Evolutionary conservation across 2,113 vertebrate species (phyloP).

Genomic region (Reinhardtius hippoglossoides): DNA sequence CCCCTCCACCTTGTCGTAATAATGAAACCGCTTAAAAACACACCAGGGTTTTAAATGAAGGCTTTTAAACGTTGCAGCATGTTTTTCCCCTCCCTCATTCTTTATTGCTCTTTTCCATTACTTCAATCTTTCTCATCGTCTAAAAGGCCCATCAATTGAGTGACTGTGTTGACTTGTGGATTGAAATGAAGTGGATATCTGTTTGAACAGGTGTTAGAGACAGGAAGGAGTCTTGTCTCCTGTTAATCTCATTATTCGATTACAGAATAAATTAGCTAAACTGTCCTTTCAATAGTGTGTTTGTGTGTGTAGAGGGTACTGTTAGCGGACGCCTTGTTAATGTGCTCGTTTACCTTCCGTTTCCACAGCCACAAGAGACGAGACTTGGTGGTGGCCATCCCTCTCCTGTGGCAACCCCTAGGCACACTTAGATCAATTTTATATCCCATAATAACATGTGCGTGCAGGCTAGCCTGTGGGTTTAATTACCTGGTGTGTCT

Average conservation of each 20-base stretch:
- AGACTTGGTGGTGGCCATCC: conserved; percentile 42
- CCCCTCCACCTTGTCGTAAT: conserved; percentile 66
- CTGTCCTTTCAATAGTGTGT: conserved; percentile 24
- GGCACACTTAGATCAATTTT: conserved; percentile 57
- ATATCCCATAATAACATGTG: conserved; percentile 67
- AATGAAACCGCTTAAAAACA: conserved; percentile 80
- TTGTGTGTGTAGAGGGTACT: conserved; percentile 5
- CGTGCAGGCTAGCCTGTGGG: conserved; percentile 43
- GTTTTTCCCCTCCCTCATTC: conserved; percentile 21
- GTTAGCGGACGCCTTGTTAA: conserved; percentile 31
- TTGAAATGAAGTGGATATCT: conserved; percentile 48
- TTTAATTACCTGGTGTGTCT: conserved; percentile 75
- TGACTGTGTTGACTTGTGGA: conserved; percentile 33
- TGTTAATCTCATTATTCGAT: conserved; percentile 39
- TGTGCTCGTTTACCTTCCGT: conserved; percentile 39
- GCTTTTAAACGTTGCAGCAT: conserved; percentile 60
- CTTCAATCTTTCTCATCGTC: conserved; percentile 14
- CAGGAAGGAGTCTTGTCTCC: conserved; percentile 8
- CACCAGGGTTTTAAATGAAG: conserved; percentile 74
- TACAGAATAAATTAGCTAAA: conserved; percentile 51
- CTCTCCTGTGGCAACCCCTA: conserved; percentile 65
- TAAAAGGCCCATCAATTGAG: conserved; percentile 55
- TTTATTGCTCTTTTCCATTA: conserved; percentile 37
- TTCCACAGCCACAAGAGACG: conserved; percentile 39
- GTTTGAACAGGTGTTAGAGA: conserved; percentile 57